Percentiles rank a stretch among this genome's conserved stretches.
phyloP scores from a whole-genome alignment of 2,888 invertebrate species.

The Agrenia bidenticulata region DNA sequence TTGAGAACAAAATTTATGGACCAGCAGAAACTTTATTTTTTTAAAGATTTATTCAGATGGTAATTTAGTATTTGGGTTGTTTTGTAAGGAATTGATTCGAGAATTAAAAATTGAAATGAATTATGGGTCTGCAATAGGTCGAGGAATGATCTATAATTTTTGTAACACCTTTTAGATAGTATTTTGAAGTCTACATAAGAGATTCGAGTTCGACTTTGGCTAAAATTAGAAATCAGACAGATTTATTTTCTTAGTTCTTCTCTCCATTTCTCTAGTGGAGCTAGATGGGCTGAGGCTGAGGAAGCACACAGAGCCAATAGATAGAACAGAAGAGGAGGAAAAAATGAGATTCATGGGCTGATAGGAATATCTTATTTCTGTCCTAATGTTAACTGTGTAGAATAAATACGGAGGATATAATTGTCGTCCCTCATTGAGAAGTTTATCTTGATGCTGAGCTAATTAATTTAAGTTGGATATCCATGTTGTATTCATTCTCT shows the following conservation, averaged over 20 bases:
- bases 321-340: neutral
- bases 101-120: no score
- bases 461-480: constrained; percentile 8
- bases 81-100: no score
- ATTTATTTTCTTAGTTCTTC: constrained; percentile 25
- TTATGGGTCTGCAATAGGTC: no score
- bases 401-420: constrained; percentile 8
- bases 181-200: neutral
- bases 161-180: constrained; percentile 4
- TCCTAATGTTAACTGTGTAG: constrained; percentile 7
- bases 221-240: constrained; percentile 36
- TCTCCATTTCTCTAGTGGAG: neutral
- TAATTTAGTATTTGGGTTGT: no score
- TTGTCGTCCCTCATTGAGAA: constrained; percentile 6
- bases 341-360: neutral
- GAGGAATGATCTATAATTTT: neutral
- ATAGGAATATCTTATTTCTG: constrained; percentile 15
- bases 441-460: constrained; percentile 4
- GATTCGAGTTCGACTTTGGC: constrained; percentile 17
- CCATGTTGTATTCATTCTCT: constrained; percentile 4
- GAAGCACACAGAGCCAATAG: constrained; percentile 4
- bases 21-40: no score
- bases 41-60: no score
- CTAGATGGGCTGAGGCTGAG: neutral
- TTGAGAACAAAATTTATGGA: no score